Conservation (phyloP, 2,888 invertebrate species). For the Coenonympha glycerion region DNA sequence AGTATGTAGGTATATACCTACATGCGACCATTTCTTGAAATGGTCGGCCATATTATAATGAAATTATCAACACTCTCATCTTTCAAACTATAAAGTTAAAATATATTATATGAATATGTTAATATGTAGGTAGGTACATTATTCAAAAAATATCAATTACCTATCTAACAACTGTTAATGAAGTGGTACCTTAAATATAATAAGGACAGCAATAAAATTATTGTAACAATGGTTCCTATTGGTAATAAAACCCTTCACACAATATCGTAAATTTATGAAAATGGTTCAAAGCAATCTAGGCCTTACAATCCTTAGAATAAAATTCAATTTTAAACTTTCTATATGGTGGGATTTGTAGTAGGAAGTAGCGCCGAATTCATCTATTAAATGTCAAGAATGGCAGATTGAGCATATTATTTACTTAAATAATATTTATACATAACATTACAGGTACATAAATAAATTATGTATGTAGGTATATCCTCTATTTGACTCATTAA, state of each 20-base stretch:
- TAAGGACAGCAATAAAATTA: slow-evolving; percentile 1
- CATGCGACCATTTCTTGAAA: no score
- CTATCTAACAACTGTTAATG: no score
- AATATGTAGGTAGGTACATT: background rate
- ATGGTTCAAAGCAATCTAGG: background rate
- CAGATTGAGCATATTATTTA: background rate
- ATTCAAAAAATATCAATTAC: no score
- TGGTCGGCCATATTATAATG: no score
- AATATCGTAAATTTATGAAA: background rate
- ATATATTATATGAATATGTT: background rate
- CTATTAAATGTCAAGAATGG: background rate
- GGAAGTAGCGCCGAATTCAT: background rate
- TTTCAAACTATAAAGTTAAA: no score
- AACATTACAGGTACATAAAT: no score
- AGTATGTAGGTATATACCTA: no score
- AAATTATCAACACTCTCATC: no score
- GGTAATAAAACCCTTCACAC: slow-evolving; percentile 4
- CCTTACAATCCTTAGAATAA: background rate
- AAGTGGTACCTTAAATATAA: no score
- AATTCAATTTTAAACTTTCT: background rate
- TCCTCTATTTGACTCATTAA: no score
- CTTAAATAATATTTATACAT: background rate
- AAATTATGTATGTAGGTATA: no score
- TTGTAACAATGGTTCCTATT: no score
- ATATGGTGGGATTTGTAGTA: background rate